Base-by-base conservation (phyloP, 1,140 invertebrate genomes). In the Sycobia sp. region DNA sequence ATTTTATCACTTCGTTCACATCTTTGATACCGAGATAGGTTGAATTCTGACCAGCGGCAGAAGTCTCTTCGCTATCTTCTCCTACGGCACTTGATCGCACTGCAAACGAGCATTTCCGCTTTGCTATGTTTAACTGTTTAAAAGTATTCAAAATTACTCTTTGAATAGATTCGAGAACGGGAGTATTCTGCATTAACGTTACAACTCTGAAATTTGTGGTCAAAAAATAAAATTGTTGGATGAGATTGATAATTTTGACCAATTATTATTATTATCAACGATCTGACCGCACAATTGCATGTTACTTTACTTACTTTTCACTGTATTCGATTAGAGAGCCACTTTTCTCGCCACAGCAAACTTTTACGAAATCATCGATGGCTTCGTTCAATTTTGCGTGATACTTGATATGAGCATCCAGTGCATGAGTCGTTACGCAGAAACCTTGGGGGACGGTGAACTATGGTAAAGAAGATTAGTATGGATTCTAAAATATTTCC, bases 1-100 rank as follows among this genome's bases (percentile, higher is more conserved):
- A 86, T 27, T 78, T 66, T 1, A 87, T 43, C 2, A 93, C 76
- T 69, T 88, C 78, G 5, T 79, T 76, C 29, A 79, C 71, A 9
- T 73, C 79, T 23, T 75, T 74, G 32, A 90, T 84, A 4, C 91
- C 90, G 1, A 95, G 78, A 64, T 88, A 85, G 0, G 91, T 93
- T 41, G 87, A 86, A 78, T 94, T 91, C 82, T 95, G 92, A 20
- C 93, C 93, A n/a, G 93, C 92, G 4, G 89, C 88, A 0, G 91
- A 94, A 75, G 86, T 71, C 77, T 90, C 90, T 56, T 87, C 85
- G 8, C 88, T 87, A 78, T 95, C 92, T 83, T 94, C 92, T 4
- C 88, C 88, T 49, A 90, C 81, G 29, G 88, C 91, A 73, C 83
- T 84, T 5, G 83, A 84, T 67, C 84, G 75, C 13, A 85, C 80